phyloP scores from a whole-genome alignment of 2,888 invertebrate species.

The Cataglyphis rosenhaueri region DNA sequence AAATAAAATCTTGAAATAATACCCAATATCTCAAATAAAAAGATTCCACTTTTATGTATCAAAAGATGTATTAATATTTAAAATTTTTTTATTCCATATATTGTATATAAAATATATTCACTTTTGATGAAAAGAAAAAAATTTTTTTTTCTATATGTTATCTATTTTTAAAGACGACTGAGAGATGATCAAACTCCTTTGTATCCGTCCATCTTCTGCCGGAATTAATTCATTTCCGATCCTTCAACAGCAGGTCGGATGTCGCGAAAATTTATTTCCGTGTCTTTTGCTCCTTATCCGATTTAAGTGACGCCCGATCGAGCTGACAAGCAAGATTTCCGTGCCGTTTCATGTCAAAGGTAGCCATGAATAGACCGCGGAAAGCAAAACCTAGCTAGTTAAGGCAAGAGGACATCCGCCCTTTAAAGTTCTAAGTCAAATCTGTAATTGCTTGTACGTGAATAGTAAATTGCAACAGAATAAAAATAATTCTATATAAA shows the following conservation, averaged over 20 bases:
- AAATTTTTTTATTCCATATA: not conserved
- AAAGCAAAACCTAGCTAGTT: conserved; percentile 13
- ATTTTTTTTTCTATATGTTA: not conserved
- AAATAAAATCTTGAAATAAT: not conserved
- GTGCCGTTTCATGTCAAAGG: conserved; percentile 25
- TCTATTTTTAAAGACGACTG: not conserved
- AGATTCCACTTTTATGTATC: not conserved
- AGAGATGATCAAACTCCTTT: conserved; percentile 26
- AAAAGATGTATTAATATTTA: not conserved
- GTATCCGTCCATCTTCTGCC: not conserved
- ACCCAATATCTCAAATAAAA: not conserved
- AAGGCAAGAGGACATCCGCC: conserved; percentile 51
- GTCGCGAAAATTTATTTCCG: conserved; percentile 72
- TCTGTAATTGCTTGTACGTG: not conserved
- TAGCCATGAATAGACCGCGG: not conserved
- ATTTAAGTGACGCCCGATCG: conserved; percentile 24
- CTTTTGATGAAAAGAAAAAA: not conserved
- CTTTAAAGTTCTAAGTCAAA: conserved; percentile 36
- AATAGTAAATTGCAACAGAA: not conserved
- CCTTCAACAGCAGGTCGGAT: conserved; percentile 65
- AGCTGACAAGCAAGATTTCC: conserved; percentile 36
- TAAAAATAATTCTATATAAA: not conserved
- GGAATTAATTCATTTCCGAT: conserved; percentile 75
- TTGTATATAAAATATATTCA: not conserved
- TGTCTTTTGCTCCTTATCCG: conserved; percentile 52